Conservation (phyloP, 2,797 vertebrate species). For the Catamblyrhynchus diadema region DNA sequence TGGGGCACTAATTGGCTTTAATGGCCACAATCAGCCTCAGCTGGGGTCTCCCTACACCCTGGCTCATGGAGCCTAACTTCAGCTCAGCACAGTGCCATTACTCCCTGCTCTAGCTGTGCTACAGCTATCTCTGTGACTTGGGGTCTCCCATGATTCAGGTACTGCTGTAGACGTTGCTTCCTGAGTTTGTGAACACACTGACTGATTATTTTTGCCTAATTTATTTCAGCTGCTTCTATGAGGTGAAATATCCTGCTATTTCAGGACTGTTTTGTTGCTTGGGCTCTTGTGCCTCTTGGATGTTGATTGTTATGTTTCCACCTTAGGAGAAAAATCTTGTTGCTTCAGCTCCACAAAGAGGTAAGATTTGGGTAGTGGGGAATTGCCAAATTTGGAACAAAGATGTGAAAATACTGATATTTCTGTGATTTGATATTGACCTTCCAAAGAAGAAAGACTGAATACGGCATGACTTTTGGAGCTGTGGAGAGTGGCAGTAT, state of each 20-base stretch:
- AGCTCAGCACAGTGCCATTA: accelerated
- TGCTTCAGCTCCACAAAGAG: neutral
- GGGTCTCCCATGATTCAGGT: neutral
- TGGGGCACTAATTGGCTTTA: neutral
- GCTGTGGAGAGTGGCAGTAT: neutral
- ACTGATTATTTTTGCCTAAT: neutral
- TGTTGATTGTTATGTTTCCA: neutral
- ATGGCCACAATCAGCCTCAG: neutral
- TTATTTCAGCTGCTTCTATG: neutral
- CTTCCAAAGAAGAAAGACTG: neutral
- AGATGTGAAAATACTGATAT: neutral
- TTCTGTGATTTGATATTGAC: neutral
- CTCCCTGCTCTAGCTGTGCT: neutral
- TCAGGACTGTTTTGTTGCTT: neutral
- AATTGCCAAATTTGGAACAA: neutral
- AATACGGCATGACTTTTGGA: neutral
- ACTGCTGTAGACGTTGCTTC: neutral
- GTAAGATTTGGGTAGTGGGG: neutral
- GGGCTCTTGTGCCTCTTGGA: neutral
- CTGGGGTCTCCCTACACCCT: neutral
- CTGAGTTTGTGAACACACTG: accelerated
- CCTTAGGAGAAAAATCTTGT: neutral
- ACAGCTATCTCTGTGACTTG: accelerated
- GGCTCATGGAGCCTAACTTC: neutral
- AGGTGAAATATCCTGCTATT: neutral